These are phyloP conservation scores for Molanna angustata DNA, from an alignment of 2,888 invertebrate genomes.

Conservation along the genomic window DNA sequence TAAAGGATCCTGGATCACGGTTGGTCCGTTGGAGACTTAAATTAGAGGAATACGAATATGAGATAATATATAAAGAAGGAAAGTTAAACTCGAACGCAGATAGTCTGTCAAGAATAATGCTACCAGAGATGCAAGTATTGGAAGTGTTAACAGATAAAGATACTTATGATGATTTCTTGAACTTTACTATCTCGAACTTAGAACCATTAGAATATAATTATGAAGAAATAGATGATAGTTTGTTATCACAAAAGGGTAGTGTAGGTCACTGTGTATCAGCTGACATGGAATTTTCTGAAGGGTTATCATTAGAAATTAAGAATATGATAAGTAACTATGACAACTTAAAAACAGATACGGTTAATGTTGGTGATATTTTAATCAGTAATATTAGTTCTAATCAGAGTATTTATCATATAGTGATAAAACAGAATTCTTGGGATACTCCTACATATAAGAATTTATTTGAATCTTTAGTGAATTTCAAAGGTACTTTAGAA, in stretches of 20 bases:
- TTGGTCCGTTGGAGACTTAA: constrained; percentile 37
- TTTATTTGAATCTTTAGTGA: constrained; percentile 31
- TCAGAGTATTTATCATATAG: constrained; percentile 9
- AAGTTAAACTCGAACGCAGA: constrained; percentile 36
- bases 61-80: constrained; percentile 36
- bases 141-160: constrained; percentile 24
- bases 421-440: constrained; percentile 28
- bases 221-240: constrained; percentile 1
- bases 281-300: constrained; percentile 8
- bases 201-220: not conserved
- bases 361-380: not conserved
- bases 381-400: not conserved
- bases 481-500: constrained; percentile 16
- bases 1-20: constrained; percentile 36
- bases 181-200: not conserved
- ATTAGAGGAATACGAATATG: constrained; percentile 38
- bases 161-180: constrained; percentile 18
- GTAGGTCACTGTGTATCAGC: not conserved
- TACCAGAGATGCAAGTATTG: not conserved
- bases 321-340: constrained; percentile 1
- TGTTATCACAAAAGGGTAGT: not conserved
- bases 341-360: not conserved
- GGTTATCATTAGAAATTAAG: not conserved
- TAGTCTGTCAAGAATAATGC: constrained; percentile 27
- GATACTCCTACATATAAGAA: constrained; percentile 33